Evolutionary conservation across 2,797 vertebrate species (phyloP), one percentile per base, ranked within the genome.

Genomic region (Pipistrellus kuhlii): DNA sequence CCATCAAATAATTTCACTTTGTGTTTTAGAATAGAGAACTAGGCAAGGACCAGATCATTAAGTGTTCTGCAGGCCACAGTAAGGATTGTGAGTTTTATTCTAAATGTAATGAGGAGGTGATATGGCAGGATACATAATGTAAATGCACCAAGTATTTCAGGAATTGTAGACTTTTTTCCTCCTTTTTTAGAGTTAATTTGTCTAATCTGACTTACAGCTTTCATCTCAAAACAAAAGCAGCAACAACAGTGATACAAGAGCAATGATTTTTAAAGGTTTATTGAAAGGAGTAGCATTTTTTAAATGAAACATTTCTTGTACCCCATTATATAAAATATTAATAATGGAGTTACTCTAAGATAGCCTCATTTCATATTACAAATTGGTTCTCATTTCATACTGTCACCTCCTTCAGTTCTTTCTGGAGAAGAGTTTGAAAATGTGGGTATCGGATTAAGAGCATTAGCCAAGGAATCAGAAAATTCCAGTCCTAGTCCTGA

Each of bases 151-250:
- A 78, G 23, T 35, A n/a, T 38, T 51, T 53, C 21, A 51, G 44
- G 21, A 77, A 82, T 41, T n/a, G 17, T 5, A 89, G 35, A 59
- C 18, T 5, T 35, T 73, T 66, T 44, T 27, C 6, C 48, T 69
- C 62, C 57, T n/a, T 69, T 82, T 68, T 9, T 48, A 41, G 59
- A 77, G 5, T 91, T 71, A 86, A 62, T n/a, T 8, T 71, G 23
- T 78, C 35, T 57, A 93, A 89, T 75, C 20, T 90, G 72, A 81
- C n/a, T 80, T 80, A 71, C 18, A 85, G 12, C 21, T 82, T 77
- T 23, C 13, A 94, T 20, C 13, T 41, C 53, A 46, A 71, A 87
- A 84, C 53, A 85, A 95, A 89, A 89, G 32, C 7, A 92, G 55
- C 9, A 73, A 15, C 32, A 69, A 38, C 15, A 73, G 66, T n/a